Conservation (phyloP, 2,888 invertebrate genomes). For the Drosophila neutralis region DNA sequence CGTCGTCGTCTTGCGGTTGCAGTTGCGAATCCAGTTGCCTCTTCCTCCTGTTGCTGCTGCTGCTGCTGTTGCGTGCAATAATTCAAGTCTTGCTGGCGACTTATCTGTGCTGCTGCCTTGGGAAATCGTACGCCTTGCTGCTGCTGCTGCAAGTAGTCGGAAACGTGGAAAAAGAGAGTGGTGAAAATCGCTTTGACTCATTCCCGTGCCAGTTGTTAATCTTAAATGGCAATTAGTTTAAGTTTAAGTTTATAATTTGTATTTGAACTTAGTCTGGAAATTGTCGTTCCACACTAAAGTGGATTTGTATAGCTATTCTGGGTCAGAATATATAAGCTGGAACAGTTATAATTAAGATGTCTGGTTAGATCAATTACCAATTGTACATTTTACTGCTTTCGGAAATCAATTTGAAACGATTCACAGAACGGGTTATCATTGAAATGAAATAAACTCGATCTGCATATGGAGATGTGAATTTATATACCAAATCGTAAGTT, state of each 20-base stretch:
- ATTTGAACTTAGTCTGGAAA: background rate
- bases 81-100: conserved; percentile 83
- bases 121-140: conserved; percentile 75
- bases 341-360: background rate
- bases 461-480: background rate
- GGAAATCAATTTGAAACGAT: background rate
- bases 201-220: background rate
- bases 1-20: conserved; percentile 59
- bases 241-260: background rate
- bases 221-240: background rate
- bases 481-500: background rate
- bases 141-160: conserved; percentile 64
- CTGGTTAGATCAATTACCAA: background rate
- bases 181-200: conserved; percentile 41
- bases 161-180: conserved; percentile 50
- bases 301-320: background rate
- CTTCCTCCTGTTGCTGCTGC: conserved; percentile 30
- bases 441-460: background rate
- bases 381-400: background rate
- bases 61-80: conserved; percentile 76
- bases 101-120: conserved; percentile 79
- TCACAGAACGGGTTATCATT: background rate
- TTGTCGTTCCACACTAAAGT: background rate
- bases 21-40: conserved; percentile 36
- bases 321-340: too few relatives aligned